These are phyloP conservation scores for Dasyprocta punctata DNA, from an alignment of 2,113 vertebrate species.

Conservation along the genomic window DNA sequence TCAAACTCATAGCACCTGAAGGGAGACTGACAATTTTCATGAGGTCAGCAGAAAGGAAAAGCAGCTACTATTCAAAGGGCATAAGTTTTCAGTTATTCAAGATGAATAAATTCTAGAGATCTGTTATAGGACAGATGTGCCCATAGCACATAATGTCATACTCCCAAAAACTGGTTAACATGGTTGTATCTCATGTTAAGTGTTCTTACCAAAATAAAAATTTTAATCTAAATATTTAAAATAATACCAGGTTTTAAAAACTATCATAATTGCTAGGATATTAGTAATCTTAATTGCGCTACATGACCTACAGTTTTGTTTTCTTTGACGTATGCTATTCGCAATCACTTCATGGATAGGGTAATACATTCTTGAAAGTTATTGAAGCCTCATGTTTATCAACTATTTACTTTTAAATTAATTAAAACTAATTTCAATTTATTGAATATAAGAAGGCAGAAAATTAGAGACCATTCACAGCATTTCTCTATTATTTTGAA, in stretches of 20 bases:
- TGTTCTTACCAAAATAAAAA: neutral
- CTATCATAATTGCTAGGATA: neutral
- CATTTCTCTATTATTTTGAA: neutral
- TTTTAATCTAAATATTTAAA: neutral
- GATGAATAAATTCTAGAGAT: neutral
- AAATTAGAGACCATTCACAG: neutral
- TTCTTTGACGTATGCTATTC: too few relatives aligned
- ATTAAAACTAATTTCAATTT: neutral
- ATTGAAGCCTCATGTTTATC: neutral
- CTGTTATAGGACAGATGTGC: neutral
- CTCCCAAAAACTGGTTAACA: neutral
- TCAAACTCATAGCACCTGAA: neutral
- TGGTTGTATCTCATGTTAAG: neutral
- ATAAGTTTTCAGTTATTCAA: neutral
- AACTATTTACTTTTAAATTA: neutral
- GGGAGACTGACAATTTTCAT: neutral
- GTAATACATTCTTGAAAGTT: neutral
- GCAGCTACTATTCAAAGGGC: neutral
- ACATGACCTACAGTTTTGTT: too few relatives aligned
- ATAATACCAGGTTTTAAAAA: neutral
- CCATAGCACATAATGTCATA: neutral
- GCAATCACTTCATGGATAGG: neutral
- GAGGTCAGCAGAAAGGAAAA: neutral
- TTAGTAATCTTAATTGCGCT: neutral
- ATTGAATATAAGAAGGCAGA: neutral